phyloP scores from a whole-genome alignment of 2,797 vertebrate species.

The Leptoclinus maculatus region DNA sequence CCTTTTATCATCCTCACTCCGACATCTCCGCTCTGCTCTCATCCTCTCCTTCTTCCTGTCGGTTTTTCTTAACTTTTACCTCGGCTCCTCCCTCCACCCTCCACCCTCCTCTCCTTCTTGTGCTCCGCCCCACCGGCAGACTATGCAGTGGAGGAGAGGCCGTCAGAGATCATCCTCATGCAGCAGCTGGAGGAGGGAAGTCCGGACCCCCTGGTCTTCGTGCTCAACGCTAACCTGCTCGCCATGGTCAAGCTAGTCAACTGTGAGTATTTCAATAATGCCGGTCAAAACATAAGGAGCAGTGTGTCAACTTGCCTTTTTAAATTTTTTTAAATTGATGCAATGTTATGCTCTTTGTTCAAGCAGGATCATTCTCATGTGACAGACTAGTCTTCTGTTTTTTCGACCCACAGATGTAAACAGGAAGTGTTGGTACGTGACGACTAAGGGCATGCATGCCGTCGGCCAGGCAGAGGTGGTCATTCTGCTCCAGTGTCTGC shows the following conservation, averaged over 20 bases:
- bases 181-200: constrained; percentile 96
- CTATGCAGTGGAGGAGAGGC: constrained; percentile 97
- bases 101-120: background rate
- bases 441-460: constrained; percentile 97
- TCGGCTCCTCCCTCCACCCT: constrained; percentile 17
- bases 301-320: background rate
- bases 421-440: constrained; percentile 98
- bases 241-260: constrained; percentile 99
- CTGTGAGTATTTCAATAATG: constrained; percentile 86
- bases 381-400: background rate
- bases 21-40: constrained; percentile 8
- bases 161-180: constrained; percentile 95
- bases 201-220: constrained; percentile 96
- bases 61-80: constrained; percentile 22
- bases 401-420: constrained; percentile 90
- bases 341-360: too few species aligned
- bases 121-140: constrained; percentile 78
- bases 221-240: constrained; percentile 98
- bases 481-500: constrained; percentile 94
- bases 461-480: constrained; percentile 97
- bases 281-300: background rate
- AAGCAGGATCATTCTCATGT: background rate
- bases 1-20: constrained; percentile 34
- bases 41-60: constrained; percentile 14
- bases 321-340: background rate